Evolutionary conservation across 1,140 invertebrate species (phyloP).

Genomic region (Heliothis subflexa): DNA sequence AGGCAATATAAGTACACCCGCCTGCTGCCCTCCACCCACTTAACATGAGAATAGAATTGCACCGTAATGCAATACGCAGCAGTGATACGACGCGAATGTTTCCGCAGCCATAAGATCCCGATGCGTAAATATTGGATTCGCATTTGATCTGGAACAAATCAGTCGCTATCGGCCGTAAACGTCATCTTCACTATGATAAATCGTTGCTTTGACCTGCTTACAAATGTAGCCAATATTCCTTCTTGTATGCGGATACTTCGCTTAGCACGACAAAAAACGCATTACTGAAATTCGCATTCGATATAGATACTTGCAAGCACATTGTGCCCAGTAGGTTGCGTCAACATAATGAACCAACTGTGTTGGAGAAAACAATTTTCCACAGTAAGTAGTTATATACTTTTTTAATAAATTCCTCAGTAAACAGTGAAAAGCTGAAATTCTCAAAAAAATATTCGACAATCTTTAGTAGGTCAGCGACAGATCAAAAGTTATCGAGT

Average conservation of each 20-base stretch:
- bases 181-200: constrained; percentile 67
- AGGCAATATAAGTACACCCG: neutral
- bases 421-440: too few species aligned
- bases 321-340: neutral
- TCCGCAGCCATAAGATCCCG: constrained; percentile 48
- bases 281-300: constrained; percentile 35
- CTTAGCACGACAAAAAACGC: constrained; percentile 35
- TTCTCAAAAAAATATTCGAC: too few species aligned
- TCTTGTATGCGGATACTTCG: constrained; percentile 24
- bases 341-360: neutral
- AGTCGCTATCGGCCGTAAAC: constrained; percentile 66
- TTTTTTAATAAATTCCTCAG: too few species aligned
- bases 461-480: neutral
- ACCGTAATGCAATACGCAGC: constrained; percentile 29
- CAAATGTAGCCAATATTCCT: constrained; percentile 53
- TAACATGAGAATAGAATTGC: constrained; percentile 25
- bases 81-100: constrained; percentile 40
- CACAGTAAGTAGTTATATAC: too few species aligned
- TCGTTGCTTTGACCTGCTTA: constrained; percentile 65
- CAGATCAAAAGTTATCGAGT: neutral
- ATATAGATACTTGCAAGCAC: neutral
- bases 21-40: neutral
- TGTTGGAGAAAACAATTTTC: neutral
- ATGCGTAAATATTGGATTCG: constrained; percentile 62
- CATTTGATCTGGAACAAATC: constrained; percentile 66